A percentile compares a stretch with the other conserved stretches of the same genome.
Conservation (phyloP, 2,113 vertebrate genomes). For the Capricornis sumatraensis region DNA sequence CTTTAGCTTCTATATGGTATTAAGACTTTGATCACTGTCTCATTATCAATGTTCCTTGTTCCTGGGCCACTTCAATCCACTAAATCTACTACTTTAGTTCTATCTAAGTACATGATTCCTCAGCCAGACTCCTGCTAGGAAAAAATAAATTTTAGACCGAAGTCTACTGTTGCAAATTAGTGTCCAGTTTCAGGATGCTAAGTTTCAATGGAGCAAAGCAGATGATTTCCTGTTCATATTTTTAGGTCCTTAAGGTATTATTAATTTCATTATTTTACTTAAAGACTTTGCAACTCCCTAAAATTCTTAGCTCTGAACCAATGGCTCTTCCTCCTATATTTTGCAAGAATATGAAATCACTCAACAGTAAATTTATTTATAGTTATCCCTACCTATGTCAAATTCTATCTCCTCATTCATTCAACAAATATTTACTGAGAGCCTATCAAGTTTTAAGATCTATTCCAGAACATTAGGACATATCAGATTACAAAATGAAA, state of each 20-base stretch:
- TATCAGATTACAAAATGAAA: not conserved
- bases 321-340: not conserved
- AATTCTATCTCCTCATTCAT: not conserved
- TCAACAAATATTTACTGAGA: not conserved
- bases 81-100: not conserved
- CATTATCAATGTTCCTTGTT: not conserved
- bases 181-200: not conserved
- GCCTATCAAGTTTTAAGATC: not conserved
- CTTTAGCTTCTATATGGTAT: not conserved
- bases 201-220: not conserved
- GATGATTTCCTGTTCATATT: not conserved
- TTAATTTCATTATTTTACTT: not conserved
- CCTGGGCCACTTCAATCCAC: not conserved
- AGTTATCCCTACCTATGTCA: not conserved
- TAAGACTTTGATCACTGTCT: not conserved
- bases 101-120: not conserved
- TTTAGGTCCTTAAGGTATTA: not conserved
- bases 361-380: not conserved
- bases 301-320: not conserved
- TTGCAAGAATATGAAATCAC: not conserved
- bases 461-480: not conserved
- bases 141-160: not conserved
- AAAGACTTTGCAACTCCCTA: not conserved
- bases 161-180: not conserved
- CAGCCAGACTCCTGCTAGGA: not conserved